Evolutionary conservation across 2,888 invertebrate genomes (phyloP).

Genomic region (Oxystoma pomonae): DNA sequence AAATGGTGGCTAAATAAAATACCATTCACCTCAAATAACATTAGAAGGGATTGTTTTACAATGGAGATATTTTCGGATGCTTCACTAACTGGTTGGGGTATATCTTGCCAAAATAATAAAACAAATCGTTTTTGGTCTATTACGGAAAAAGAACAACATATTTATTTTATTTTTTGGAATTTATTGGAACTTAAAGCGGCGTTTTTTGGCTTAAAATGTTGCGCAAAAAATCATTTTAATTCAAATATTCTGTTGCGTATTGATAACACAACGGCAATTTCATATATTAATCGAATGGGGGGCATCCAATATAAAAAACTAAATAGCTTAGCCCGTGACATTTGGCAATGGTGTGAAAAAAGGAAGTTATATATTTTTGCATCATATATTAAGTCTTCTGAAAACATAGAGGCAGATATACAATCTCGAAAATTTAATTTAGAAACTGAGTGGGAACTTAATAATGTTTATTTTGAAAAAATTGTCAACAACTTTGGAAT

Average conservation of each 20-base stretch:
- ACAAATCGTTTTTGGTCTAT: background rate
- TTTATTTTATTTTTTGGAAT: too few relatives aligned
- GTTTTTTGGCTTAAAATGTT: constrained; percentile 10
- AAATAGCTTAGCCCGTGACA: constrained; percentile 2
- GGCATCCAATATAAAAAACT: constrained; percentile 1
- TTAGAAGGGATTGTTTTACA: background rate
- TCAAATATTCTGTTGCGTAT: constrained; percentile 7
- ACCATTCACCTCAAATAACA: background rate
- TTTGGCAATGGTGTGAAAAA: constrained; percentile 23
- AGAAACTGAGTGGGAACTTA: constrained; percentile 5
- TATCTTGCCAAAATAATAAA: constrained; percentile 1
- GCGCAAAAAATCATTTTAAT: background rate
- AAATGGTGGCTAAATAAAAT: constrained; percentile 4
- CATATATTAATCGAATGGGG: constrained; percentile 8
- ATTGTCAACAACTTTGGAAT: background rate
- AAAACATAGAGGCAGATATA: background rate
- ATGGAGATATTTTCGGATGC: constrained; percentile 13
- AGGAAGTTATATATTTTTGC: constrained; percentile 11
- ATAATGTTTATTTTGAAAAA: constrained; percentile 1
- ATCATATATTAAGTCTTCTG: constrained; percentile 1
- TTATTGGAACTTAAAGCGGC: constrained; percentile 7
- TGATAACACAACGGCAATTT: constrained; percentile 5
- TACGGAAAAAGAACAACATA: background rate
- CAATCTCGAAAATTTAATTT: constrained; percentile 1
- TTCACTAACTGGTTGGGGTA: constrained; percentile 13